Conservation (phyloP, 1,140 invertebrate genomes). For the Meloidogyne hapla region DNA sequence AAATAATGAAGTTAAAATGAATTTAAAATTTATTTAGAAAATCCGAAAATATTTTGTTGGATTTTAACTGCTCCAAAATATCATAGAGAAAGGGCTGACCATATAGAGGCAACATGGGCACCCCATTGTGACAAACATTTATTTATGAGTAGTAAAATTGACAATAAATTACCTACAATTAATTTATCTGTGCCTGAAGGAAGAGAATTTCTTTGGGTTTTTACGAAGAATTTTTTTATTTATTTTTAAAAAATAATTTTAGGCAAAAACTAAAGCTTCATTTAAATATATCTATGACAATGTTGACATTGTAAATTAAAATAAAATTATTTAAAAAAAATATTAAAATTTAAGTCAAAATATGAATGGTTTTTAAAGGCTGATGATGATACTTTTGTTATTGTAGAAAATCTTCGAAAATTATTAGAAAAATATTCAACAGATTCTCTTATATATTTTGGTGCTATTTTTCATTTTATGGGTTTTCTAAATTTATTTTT, state of each 20-base stretch:
- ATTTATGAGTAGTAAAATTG: conserved; percentile 3
- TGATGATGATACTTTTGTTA: conserved; percentile 62
- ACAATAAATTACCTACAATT: neutral
- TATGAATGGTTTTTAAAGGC: conserved; percentile 64
- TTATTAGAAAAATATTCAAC: conserved; percentile 50
- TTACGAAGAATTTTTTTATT: neutral
- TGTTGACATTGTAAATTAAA: neutral
- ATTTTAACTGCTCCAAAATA: neutral
- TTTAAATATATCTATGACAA: conserved; percentile 16
- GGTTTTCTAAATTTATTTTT: conserved; percentile 64
- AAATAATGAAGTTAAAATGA: neutral
- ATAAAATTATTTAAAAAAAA: neutral
- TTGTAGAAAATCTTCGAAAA: conserved; percentile 47
- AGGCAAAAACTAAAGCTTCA: conserved; percentile 9
- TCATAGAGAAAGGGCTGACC: neutral
- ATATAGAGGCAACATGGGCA: neutral
- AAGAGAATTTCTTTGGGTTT: conserved; percentile 10
- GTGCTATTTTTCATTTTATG: conserved; percentile 47
- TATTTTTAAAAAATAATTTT: neutral
- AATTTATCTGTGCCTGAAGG: conserved; percentile 6
- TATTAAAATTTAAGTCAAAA: neutral
- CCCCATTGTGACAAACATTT: conserved; percentile 3
- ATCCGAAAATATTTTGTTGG: neutral
- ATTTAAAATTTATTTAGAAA: too few species aligned
- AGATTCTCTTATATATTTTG: conserved; percentile 60